Conservation (phyloP, 2,797 vertebrate species). For the Crenuchus spilurus region DNA sequence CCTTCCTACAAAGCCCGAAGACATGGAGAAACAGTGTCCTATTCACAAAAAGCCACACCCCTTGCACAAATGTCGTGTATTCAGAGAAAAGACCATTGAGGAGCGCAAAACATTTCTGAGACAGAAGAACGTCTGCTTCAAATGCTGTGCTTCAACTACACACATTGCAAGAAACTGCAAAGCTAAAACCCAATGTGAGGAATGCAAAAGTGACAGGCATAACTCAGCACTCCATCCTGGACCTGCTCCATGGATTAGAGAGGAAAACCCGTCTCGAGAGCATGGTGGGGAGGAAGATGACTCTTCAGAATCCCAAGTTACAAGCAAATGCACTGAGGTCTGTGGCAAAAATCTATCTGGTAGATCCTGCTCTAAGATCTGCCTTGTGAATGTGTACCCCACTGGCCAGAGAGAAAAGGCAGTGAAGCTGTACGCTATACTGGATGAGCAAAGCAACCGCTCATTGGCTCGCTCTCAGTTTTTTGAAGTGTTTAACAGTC, state of each 20-base stretch:
- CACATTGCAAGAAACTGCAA: constrained; percentile 48
- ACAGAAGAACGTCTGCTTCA: constrained; percentile 45
- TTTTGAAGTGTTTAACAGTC: constrained; percentile 28
- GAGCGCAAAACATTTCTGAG: constrained; percentile 26
- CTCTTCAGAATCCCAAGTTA: background rate
- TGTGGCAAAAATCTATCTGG: constrained; percentile 13
- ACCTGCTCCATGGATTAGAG: background rate
- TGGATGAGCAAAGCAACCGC: constrained; percentile 43
- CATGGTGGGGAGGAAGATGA: constrained; percentile 23
- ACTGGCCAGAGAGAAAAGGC: background rate
- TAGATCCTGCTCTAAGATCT: constrained; percentile 34
- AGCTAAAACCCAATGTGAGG: constrained; percentile 8
- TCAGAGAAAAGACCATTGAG: constrained; percentile 17
- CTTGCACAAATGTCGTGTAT: constrained; percentile 35
- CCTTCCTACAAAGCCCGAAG: background rate
- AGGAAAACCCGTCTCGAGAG: background rate
- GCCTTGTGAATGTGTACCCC: constrained; percentile 33
- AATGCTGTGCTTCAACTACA: constrained; percentile 39
- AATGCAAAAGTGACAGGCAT: constrained; percentile 27
- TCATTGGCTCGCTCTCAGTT: constrained; percentile 32
- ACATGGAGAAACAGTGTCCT: background rate
- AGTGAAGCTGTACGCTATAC: constrained; percentile 27
- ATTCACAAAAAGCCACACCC: constrained; percentile 48
- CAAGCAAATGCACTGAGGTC: constrained; percentile 25
- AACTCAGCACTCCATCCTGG: constrained; percentile 19